Evolutionary conservation across 2,888 invertebrate genomes (phyloP).

Genomic region (Capitulum mitella): DNA sequence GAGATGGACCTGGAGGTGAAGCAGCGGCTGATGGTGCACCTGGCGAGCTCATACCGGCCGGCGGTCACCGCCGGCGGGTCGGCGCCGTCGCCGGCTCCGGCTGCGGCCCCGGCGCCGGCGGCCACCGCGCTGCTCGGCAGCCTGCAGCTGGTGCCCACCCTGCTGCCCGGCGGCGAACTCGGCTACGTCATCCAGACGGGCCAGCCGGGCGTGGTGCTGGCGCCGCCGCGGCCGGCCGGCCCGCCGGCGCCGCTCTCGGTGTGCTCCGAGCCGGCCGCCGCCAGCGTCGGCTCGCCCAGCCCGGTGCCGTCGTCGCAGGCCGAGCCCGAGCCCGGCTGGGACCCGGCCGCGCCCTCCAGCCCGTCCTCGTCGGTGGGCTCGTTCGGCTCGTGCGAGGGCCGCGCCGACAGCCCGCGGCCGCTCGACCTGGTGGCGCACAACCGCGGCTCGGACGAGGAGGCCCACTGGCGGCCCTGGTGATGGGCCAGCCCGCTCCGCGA

Average conservation of each 20-base stretch:
- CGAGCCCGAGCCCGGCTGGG: background rate
- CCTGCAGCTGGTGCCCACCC: conserved; percentile 10
- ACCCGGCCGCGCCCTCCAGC: background rate
- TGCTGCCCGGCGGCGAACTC: background rate
- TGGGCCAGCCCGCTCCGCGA: background rate
- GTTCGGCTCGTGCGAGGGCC: background rate
- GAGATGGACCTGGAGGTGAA: background rate
- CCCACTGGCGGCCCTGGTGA: conserved; percentile 10
- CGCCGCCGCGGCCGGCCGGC: background rate
- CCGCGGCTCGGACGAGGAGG: background rate
- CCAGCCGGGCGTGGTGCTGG: background rate
- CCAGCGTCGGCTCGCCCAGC: background rate
- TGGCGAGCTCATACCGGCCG: background rate
- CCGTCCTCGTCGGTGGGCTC: background rate
- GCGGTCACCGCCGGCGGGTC: background rate
- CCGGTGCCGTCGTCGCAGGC: conserved; percentile 13
- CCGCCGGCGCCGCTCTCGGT: background rate
- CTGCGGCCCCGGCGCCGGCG: background rate
- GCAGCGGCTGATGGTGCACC: conserved; percentile 22
- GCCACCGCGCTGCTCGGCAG: background rate
- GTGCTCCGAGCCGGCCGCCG: background rate
- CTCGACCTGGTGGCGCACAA: conserved; percentile 20
- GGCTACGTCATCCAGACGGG: background rate
- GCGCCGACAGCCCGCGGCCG: background rate
- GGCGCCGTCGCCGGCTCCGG: background rate